phyloP scores from a whole-genome alignment of 2,888 invertebrate species.

The Ceratothoa steindachneri region DNA sequence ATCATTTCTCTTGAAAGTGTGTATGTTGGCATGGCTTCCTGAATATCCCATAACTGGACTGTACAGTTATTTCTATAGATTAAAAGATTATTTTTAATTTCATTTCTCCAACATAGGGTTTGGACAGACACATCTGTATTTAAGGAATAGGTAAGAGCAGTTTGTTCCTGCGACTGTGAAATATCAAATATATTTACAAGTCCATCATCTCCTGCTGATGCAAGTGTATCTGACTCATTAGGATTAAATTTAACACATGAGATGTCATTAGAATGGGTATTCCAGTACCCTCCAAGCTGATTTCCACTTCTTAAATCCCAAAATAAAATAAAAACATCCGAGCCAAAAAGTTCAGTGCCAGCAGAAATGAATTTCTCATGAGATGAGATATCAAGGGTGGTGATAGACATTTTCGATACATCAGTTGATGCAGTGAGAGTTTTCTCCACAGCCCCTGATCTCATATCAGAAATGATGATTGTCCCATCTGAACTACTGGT shows the following conservation, averaged over 20 bases:
- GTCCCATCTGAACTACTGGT: constrained; percentile 59
- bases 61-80: constrained; percentile 24
- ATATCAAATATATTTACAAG: constrained; percentile 79
- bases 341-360: constrained; percentile 67
- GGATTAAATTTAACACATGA: constrained; percentile 73
- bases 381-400: constrained; percentile 69
- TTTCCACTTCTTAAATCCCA: constrained; percentile 66
- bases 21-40: constrained; percentile 26
- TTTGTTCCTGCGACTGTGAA: constrained; percentile 67
- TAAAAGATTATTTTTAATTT: constrained; percentile 17
- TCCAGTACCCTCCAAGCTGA: constrained; percentile 74
- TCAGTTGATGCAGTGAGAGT: constrained; percentile 55
- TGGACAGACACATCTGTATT: constrained; percentile 26
- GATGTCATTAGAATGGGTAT: constrained; percentile 76
- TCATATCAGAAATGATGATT: constrained; percentile 63
- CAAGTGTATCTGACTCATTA: constrained; percentile 62
- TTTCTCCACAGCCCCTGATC: constrained; percentile 56
- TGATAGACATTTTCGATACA: constrained; percentile 59
- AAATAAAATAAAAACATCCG: constrained; percentile 72
- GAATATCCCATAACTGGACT: constrained; percentile 41
- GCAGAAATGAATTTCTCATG: constrained; percentile 68
- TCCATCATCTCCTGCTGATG: constrained; percentile 76
- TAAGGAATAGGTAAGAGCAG: constrained; percentile 61
- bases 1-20: constrained; percentile 24
- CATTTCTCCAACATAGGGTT: constrained; percentile 24